Base-by-base conservation (phyloP, 2,113 vertebrate genomes). In the Brachionichthys hirsutus region DNA sequence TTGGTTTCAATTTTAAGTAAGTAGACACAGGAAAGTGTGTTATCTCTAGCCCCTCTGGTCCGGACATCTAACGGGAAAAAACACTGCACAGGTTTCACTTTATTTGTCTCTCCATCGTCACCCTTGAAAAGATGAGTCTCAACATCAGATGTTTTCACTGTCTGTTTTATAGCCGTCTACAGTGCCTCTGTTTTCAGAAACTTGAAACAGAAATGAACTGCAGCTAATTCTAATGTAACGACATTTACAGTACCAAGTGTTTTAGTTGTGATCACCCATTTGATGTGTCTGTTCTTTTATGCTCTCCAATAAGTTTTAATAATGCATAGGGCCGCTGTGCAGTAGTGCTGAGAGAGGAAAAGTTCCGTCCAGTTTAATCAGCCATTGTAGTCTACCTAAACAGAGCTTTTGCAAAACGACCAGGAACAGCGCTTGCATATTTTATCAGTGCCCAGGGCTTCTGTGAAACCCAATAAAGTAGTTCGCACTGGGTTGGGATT, bases 261-360 rank as follows among this genome's bases (percentile, higher is more conserved):
- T 66, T 77, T 68, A 67, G 53, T 46, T 10, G 43, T 36, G 71
- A 73, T 65, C 53, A 55, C 45, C 42, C 54, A 51, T 66, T 54
- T 78, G 67, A 72, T 63, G 56, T 48, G n/a, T 47, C 12, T 10
- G 13, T 67, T 48, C 46, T 59, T 79, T 72, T 56, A 73, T 83
- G 9, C 59, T 34, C 47, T 58, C 24, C 51, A 57, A 65, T 30
- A 72, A 1, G 44, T 65, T 78, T 77, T 56, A 67, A 73, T 75
- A 69, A 56, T n/a, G 3, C 40, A 74, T 52, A 62, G 13, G 3
- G 30, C 22, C 53, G 34, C 49, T 75, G 56, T 46, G 46, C 46
- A 52, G 38, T 18, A 59, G 51, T 19, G n/a, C 20, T 13, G 8
- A 30, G 24, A 0, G 6, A 48, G 12, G 18, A 54, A 70, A 68